A percentile compares a stretch with the other conserved stretches of the same genome.
Conservation (phyloP, 1,140 invertebrate species). For the Sarcophaga peregrina region DNA sequence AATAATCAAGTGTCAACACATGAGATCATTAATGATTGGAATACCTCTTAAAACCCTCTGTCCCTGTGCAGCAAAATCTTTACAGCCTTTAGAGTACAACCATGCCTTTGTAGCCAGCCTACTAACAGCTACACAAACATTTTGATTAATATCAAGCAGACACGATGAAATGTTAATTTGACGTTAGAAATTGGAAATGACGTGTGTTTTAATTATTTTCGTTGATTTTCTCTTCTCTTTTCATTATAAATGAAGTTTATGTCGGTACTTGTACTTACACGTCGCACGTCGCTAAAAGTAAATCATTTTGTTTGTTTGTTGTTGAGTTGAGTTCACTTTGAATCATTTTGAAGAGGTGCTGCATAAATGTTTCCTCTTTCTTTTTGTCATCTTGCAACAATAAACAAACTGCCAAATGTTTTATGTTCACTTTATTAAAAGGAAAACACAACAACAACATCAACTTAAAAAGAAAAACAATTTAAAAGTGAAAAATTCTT, state of each 20-base stretch:
- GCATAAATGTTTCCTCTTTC: too few relatives aligned
- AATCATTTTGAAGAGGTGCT: too few relatives aligned
- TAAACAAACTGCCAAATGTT: too few relatives aligned
- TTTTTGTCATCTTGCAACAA: too few relatives aligned
- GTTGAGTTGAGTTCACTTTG: neutral
- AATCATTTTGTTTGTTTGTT: neutral
- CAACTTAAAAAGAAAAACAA: too few relatives aligned
- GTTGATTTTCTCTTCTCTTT: neutral
- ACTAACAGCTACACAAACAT: neutral
- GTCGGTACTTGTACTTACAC: constrained; percentile 16
- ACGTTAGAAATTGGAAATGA: constrained; percentile 41
- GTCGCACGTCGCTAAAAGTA: constrained; percentile 13
- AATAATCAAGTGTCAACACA: constrained; percentile 21
- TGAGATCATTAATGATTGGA: constrained; percentile 22
- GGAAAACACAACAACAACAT: too few relatives aligned
- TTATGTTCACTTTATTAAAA: too few relatives aligned
- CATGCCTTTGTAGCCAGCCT: too few relatives aligned
- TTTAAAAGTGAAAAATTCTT: too few relatives aligned
- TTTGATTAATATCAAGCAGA: constrained; percentile 40
- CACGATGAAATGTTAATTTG: constrained; percentile 42
- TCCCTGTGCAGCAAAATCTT: too few relatives aligned
- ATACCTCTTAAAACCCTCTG: neutral
- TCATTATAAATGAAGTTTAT: neutral
- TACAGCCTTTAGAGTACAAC: too few relatives aligned
- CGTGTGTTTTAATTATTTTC: constrained; percentile 40